Evolutionary conservation across 2,888 invertebrate species (phyloP).

Genomic region (Clitarchus hookeri): DNA sequence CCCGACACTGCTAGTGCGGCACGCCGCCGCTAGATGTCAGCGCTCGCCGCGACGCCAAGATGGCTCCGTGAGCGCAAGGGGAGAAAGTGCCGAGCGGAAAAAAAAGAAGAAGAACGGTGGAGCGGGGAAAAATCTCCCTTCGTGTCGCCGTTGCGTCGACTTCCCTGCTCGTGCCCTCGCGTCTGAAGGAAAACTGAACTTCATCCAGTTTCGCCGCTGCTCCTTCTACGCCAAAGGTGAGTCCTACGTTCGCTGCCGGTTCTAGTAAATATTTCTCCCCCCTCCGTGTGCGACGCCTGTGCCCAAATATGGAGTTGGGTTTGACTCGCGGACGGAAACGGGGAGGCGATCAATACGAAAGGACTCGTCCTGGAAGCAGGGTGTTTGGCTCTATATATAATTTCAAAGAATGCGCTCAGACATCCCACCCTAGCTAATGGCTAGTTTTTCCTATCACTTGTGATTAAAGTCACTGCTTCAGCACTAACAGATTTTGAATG

Average conservation of each 20-base stretch:
- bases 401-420: neutral
- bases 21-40: conserved; percentile 29
- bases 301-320: neutral
- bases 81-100: neutral
- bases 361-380: neutral
- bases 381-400: neutral
- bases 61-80: conserved; percentile 30
- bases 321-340: neutral
- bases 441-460: too few species aligned
- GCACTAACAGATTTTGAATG: too few species aligned
- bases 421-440: neutral
- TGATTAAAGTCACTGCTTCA: too few species aligned
- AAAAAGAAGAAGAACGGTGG: neutral
- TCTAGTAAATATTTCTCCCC: too few species aligned
- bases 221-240: neutral
- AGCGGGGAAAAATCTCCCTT: neutral
- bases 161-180: neutral
- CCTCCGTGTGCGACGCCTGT: neutral
- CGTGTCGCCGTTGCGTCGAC: neutral
- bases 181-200: neutral
- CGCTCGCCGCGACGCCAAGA: conserved; percentile 31
- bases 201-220: neutral
- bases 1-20: neutral
- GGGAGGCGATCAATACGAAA: neutral
- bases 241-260: neutral